phyloP scores from a whole-genome alignment of 2,888 invertebrate species.

The Coremacera marginata region DNA sequence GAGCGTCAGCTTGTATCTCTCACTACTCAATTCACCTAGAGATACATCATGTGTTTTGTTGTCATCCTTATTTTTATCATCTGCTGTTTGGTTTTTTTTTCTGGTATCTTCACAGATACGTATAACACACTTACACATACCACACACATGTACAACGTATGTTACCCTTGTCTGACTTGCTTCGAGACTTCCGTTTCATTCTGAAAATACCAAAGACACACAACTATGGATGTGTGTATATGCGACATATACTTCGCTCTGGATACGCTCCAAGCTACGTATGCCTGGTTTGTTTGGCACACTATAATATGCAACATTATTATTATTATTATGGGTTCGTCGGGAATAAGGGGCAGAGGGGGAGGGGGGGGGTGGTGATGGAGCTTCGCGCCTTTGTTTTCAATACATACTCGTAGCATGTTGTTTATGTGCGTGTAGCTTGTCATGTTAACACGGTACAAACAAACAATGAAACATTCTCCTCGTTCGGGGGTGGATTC shows the following conservation, averaged over 20 bases:
- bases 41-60: neutral
- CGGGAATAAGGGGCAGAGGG: neutral
- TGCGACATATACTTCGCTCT: neutral
- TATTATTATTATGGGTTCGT: neutral
- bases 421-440: slow-evolving; percentile 54
- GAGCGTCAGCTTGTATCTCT: slow-evolving; percentile 30
- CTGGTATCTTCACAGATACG: neutral
- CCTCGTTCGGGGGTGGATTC: neutral
- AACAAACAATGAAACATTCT: slow-evolving; percentile 44
- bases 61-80: neutral
- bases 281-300: slow-evolving; percentile 8
- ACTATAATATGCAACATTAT: slow-evolving; percentile 14
- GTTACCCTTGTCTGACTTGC: too few relatives aligned
- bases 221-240: neutral
- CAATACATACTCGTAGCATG: slow-evolving; percentile 24
- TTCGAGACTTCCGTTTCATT: neutral
- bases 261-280: slow-evolving; percentile 4
- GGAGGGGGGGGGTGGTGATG: neutral
- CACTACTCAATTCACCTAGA: neutral
- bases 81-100: neutral
- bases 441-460: slow-evolving; percentile 56
- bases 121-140: neutral
- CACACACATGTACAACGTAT: neutral
- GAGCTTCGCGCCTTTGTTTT: slow-evolving; percentile 8
- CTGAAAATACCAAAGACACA: neutral